These are phyloP conservation scores for Tryphoninae sp. DNA, from an alignment of 2,888 invertebrate genomes.

Conservation along the genomic window DNA sequence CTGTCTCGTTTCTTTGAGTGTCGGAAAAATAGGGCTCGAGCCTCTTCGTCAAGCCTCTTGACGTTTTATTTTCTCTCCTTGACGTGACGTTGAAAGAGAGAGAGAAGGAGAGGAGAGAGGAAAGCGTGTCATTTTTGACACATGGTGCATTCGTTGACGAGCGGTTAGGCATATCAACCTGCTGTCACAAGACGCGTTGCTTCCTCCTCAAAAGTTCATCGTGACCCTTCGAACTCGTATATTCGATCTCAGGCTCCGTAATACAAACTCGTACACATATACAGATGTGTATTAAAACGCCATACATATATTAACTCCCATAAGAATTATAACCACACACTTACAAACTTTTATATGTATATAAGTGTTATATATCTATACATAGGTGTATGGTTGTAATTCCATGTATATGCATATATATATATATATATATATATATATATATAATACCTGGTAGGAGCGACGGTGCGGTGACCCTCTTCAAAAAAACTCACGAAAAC, in stretches of 20 bases:
- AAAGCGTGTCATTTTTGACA: conserved; percentile 73
- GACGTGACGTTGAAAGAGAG: neutral
- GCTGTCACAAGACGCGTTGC: conserved; percentile 66
- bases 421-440: conserved; percentile 7
- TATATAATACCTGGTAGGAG: conserved; percentile 29
- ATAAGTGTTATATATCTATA: neutral
- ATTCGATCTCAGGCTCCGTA: neutral
- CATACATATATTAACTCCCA: neutral
- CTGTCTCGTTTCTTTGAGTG: conserved; percentile 12
- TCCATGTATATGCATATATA: conserved; percentile 15
- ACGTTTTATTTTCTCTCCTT: conserved; percentile 20
- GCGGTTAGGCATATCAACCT: conserved; percentile 70
- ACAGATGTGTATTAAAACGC: neutral
- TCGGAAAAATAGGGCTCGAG: conserved; percentile 12
- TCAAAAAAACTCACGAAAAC: conserved; percentile 72
- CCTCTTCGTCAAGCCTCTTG: conserved; percentile 7
- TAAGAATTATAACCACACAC: conserved; percentile 26
- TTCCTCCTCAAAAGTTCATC: conserved; percentile 5
- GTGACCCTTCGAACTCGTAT: conserved; percentile 19
- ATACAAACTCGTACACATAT: conserved; percentile 14
- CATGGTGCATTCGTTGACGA: conserved; percentile 65
- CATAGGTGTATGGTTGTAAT: conserved; percentile 23
- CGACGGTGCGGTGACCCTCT: conserved; percentile 75
- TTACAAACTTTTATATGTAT: too few relatives aligned
- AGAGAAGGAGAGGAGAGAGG: conserved; percentile 60